Evolutionary conservation across 1,140 invertebrate species (phyloP).

Genomic region (Cryptotermes secundus): DNA sequence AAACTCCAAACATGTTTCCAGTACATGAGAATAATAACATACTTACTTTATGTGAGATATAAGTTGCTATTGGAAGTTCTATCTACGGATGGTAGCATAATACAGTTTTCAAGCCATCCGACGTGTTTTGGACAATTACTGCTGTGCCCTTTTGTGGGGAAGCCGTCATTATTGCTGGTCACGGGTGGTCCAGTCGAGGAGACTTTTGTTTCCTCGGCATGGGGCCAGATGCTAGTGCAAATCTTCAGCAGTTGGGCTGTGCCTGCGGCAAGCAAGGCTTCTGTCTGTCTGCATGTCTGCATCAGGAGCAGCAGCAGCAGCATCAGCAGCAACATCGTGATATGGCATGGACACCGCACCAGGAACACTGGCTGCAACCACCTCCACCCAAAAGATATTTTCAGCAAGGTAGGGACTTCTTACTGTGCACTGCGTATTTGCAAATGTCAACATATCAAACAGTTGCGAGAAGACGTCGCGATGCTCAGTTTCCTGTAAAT

Average conservation of each 20-base stretch:
- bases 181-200: neutral
- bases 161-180: neutral
- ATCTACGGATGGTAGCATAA: neutral
- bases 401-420: slow-evolving; percentile 23
- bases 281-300: neutral
- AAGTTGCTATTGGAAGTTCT: neutral
- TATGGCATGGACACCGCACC: neutral
- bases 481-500: neutral
- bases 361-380: slow-evolving; percentile 8
- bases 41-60: neutral
- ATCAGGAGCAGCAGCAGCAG: neutral
- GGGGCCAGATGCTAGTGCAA: neutral
- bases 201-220: neutral
- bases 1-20: neutral
- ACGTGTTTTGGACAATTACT: neutral
- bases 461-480: neutral
- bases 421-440: neutral
- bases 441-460: too few species aligned
- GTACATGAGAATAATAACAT: neutral
- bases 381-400: slow-evolving; percentile 28
- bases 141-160: neutral
- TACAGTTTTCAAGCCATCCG: neutral
- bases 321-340: neutral
- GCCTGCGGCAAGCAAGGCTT: neutral
- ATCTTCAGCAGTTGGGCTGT: neutral